Percentiles rank a stretch among this genome's conserved stretches.
Evolutionary conservation across 2,888 invertebrate species (phyloP).

Genomic region (Caenorhabditis sp.): DNA sequence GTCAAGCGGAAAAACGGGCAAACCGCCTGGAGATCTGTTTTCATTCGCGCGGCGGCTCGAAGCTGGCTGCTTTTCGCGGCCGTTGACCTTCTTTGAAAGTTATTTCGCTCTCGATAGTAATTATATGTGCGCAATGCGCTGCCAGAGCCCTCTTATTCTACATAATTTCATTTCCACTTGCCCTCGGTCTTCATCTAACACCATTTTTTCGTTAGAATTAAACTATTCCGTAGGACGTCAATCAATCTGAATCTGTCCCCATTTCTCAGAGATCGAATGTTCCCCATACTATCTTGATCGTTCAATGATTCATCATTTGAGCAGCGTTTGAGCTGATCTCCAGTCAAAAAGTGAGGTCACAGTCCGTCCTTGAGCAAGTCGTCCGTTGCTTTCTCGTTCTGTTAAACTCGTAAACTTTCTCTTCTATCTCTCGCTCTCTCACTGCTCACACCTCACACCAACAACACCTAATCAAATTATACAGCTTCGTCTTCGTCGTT

Average conservation of each 20-base stretch:
- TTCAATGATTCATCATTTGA: no score
- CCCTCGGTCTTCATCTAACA: background rate
- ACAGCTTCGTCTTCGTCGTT: constrained; percentile 30
- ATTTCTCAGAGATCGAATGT: background rate
- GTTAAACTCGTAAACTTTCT: constrained; percentile 6
- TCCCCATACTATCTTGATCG: no score
- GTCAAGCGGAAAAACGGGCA: constrained; percentile 1
- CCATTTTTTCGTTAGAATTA: background rate
- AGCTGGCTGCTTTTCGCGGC: no score
- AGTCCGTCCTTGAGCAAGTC: background rate
- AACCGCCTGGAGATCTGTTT: background rate
- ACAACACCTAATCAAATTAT: constrained; percentile 52
- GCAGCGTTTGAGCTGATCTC: no score
- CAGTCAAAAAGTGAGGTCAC: background rate
- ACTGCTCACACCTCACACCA: constrained; percentile 9
- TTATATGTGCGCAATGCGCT: constrained; percentile 2
- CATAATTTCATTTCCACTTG: constrained; percentile 1
- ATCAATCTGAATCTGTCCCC: background rate
- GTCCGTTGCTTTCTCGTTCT: background rate
- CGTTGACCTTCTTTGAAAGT: constrained; percentile 1
- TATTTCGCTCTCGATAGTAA: background rate
- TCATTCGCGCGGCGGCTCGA: background rate
- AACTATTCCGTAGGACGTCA: constrained; percentile 1
- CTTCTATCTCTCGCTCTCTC: constrained; percentile 2
- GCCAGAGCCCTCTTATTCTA: background rate